These are phyloP conservation scores for Puffinus mauretanicus DNA, from an alignment of 2,113 vertebrate species.

Conservation along the genomic window DNA sequence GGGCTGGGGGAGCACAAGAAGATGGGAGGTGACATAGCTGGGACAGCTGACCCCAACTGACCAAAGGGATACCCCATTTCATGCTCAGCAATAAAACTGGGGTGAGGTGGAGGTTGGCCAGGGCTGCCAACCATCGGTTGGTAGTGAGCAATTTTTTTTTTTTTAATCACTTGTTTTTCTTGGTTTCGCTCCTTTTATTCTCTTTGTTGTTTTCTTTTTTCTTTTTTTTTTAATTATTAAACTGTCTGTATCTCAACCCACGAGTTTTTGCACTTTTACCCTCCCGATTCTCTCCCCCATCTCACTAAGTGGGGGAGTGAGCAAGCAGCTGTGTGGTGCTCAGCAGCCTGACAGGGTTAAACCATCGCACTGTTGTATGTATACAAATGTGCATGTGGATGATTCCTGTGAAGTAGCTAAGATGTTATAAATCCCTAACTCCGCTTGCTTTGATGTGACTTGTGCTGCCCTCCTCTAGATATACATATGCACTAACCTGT, in stretches of 20 bases:
- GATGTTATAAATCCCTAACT: not conserved
- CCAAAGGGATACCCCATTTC: not conserved
- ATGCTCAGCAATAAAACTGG: not conserved
- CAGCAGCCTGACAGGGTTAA: not conserved
- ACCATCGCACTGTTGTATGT: not conserved
- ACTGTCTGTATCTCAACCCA: not conserved
- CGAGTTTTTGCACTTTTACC: fast-evolving
- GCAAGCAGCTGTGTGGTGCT: not conserved
- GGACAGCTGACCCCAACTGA: not conserved
- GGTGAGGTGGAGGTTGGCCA: not conserved
- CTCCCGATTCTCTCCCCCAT: not conserved
- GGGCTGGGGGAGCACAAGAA: not conserved
- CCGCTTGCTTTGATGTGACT: not conserved
- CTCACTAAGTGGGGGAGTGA: not conserved
- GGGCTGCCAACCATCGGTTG: fast-evolving
- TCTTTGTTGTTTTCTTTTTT: not conserved
- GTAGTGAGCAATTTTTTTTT: not conserved
- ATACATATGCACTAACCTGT: not conserved
- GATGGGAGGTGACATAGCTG: fast-evolving
- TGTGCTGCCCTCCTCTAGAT: not conserved
- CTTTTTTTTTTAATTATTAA: not conserved
- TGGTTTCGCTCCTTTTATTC: not conserved
- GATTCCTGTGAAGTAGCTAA: not conserved
- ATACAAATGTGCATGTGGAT: fast-evolving
- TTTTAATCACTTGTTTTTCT: not conserved